Evolutionary conservation across 2,113 vertebrate genomes (phyloP).

Genomic region (Cavia porcellus): DNA sequence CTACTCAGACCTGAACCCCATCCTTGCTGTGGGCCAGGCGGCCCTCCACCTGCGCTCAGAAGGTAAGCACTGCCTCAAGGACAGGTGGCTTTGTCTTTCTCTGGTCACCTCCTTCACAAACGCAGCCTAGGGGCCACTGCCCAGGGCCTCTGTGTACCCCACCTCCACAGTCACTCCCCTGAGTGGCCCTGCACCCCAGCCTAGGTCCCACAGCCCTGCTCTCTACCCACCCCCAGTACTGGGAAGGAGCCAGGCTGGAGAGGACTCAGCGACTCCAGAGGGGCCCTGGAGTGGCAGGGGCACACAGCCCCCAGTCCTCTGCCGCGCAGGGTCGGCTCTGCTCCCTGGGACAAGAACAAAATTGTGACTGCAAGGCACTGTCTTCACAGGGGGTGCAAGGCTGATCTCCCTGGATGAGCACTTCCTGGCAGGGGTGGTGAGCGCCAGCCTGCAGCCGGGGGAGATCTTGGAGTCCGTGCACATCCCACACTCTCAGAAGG

Average conservation of each 20-base stretch:
- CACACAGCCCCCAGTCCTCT: not conserved
- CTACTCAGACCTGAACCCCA: slow-evolving; percentile 91
- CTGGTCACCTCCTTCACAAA: not conserved
- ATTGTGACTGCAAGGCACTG: fast-evolving
- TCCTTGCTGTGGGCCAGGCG: slow-evolving; percentile 89
- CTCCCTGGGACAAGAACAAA: not conserved
- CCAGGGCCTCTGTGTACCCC: not conserved
- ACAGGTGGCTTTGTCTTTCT: not conserved
- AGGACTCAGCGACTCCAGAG: no score
- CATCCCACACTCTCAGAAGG: not conserved
- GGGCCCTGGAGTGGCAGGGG: no score
- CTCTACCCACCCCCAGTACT: not conserved
- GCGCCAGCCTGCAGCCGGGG: not conserved
- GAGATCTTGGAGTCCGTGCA: not conserved
- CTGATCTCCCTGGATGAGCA: not conserved
- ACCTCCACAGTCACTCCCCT: not conserved
- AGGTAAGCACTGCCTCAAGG: slow-evolving; percentile 78
- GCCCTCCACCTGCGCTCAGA: slow-evolving; percentile 87
- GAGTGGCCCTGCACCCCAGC: not conserved
- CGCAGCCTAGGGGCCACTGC: not conserved
- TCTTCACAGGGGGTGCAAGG: not conserved
- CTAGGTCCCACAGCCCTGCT: not conserved
- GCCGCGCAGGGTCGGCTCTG: no score
- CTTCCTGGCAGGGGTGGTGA: not conserved
- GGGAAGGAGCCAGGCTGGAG: not conserved